Percentiles rank a stretch among this genome's conserved stretches.
These are phyloP conservation scores for Ciona savignyi DNA, from an alignment of 23 tunicate genomes.

Conservation along the genomic window DNA sequence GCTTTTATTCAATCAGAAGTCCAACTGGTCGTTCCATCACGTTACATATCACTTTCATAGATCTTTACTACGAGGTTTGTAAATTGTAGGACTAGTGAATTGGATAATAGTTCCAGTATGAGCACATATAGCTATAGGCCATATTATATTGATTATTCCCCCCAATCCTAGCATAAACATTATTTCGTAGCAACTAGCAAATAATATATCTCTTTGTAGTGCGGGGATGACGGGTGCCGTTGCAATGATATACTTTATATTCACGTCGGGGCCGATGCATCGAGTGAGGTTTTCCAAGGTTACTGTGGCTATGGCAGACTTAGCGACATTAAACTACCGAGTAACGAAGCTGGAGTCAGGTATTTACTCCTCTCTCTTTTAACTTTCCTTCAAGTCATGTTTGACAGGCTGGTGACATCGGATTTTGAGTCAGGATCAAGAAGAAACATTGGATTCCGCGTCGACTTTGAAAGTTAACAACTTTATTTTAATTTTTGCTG, in stretches of 20 bases:
- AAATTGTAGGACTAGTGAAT: no score
- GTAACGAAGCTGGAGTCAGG: constrained; percentile 69
- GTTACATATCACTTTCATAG: constrained; percentile 58
- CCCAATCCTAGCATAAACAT: no score
- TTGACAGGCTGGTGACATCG: constrained; percentile 36
- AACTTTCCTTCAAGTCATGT: no score
- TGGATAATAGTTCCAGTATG: no score
- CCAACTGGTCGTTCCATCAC: constrained; percentile 70
- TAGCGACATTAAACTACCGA: constrained; percentile 30
- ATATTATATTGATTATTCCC: no score
- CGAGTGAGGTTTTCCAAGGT: constrained; percentile 13
- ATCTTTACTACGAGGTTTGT: constrained; percentile 41
- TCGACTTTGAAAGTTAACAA: constrained; percentile 68
- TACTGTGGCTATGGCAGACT: constrained; percentile 74
- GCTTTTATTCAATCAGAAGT: constrained; percentile 46
- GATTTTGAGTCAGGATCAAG: constrained; percentile 52
- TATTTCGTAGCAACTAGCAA: no score
- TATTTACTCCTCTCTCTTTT: not conserved
- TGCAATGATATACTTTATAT: constrained; percentile 60
- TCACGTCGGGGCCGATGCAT: constrained; percentile 45
- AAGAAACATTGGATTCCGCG: constrained; percentile 72
- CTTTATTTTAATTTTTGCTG: no score
- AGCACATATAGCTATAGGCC: no score
- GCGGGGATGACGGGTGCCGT: constrained; percentile 32
- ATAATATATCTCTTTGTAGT: no score